These are phyloP conservation scores for Formica selysi DNA, from an alignment of 1,140 invertebrate genomes.

Conservation along the genomic window DNA sequence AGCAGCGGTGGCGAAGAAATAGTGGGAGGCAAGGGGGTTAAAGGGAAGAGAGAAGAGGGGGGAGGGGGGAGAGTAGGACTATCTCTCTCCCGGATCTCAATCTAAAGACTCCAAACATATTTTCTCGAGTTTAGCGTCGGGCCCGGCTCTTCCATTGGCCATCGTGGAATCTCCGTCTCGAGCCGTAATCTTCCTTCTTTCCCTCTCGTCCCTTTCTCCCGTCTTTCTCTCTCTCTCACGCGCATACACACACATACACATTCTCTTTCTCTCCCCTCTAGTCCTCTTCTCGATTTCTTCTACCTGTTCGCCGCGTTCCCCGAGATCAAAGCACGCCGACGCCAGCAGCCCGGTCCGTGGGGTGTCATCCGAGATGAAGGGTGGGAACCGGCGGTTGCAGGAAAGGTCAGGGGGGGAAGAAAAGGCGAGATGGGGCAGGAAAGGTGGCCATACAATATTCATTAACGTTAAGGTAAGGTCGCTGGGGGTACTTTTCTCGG, in stretches of 20 bases:
- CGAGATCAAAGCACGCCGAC: conserved; percentile 82
- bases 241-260: too few species aligned
- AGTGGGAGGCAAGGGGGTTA: conserved; percentile 13
- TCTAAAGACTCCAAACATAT: conserved; percentile 80
- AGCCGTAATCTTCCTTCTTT: conserved; percentile 47
- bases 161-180: conserved; percentile 69
- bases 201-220: conserved; percentile 23
- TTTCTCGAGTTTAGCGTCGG: conserved; percentile 78
- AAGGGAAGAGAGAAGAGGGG: background rate
- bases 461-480: conserved; percentile 75
- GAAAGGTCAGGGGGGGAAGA: conserved; percentile 31
- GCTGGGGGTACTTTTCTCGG: conserved; percentile 78
- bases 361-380: conserved; percentile 81
- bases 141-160: conserved; percentile 72
- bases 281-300: conserved; percentile 68
- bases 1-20: conserved; percentile 23
- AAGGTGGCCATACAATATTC: conserved; percentile 79
- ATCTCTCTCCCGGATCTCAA: conserved; percentile 78
- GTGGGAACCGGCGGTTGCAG: conserved; percentile 58
- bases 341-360: conserved; percentile 78
- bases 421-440: conserved; percentile 60
- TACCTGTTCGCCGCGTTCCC: conserved; percentile 79
- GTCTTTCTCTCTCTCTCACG: background rate
- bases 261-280: background rate
- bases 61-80: conserved; percentile 51